These are phyloP conservation scores for Clamator glandarius DNA, from an alignment of 2,797 vertebrate genomes.

Conservation along the genomic window DNA sequence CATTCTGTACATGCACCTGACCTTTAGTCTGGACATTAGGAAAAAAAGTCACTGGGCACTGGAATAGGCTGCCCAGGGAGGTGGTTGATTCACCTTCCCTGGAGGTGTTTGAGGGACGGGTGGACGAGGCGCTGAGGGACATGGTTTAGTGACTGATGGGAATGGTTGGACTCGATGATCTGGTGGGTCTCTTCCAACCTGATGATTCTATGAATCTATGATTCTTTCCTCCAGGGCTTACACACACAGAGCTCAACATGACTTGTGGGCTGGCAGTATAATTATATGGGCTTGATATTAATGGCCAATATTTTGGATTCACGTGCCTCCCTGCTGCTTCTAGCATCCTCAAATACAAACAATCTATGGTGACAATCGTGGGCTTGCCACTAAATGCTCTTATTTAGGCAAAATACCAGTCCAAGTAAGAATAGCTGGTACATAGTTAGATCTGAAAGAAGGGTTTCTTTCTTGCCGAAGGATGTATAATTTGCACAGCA, in stretches of 20 bases:
- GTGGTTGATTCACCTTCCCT: no score
- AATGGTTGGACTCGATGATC: no score
- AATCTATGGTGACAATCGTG: neutral
- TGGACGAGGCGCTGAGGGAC: no score
- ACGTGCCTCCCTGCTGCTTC: neutral
- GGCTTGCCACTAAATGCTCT: neutral
- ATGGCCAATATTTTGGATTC: neutral
- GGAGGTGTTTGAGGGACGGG: no score
- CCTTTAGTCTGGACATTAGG: no score
- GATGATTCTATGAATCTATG: no score
- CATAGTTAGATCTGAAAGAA: neutral
- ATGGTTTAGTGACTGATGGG: no score
- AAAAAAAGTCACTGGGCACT: no score
- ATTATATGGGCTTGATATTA: neutral
- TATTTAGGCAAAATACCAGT: neutral
- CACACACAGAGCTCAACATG: neutral
- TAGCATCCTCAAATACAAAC: neutral
- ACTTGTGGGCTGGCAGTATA: neutral
- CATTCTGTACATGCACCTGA: neutral
- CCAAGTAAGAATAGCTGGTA: neutral
- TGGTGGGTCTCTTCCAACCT: no score
- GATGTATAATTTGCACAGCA: neutral
- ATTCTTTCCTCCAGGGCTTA: neutral
- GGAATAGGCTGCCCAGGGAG: no score
- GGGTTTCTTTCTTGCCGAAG: neutral